phyloP scores from a whole-genome alignment of 2,888 invertebrate genomes.

The Sesia bembeciformis region DNA sequence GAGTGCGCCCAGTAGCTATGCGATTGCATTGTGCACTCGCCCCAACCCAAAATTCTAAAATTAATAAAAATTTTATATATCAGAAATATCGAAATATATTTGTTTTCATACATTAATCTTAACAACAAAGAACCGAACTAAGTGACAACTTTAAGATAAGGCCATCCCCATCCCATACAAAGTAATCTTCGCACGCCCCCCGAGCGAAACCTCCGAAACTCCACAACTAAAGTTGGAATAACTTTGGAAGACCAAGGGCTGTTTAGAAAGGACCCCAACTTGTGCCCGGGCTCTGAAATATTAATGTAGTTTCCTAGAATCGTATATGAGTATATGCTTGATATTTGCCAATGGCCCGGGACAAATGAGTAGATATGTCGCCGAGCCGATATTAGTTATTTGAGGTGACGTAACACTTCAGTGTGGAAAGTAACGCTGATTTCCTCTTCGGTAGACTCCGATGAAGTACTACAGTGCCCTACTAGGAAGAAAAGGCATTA shows the following conservation, averaged over 20 bases:
- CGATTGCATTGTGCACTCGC: no score
- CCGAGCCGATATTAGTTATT: no score
- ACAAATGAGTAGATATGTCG: not conserved
- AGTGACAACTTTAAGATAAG: conserved; percentile 51
- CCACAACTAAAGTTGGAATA: conserved; percentile 62
- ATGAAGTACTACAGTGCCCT: no score
- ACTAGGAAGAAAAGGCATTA: no score
- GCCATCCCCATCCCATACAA: conserved; percentile 38
- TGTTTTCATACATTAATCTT: no score
- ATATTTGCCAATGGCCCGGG: conserved; percentile 26
- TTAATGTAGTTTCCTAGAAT: conserved; percentile 72
- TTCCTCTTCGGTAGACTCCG: no score
- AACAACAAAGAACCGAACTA: conserved; percentile 21
- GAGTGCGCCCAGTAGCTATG: no score
- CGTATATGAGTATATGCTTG: conserved; percentile 58
- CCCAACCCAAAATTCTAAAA: no score
- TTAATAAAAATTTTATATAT: no score
- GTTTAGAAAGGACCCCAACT: conserved; percentile 72
- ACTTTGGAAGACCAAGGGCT: conserved; percentile 74
- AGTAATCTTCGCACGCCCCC: conserved; percentile 64
- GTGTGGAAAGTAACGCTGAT: no score
- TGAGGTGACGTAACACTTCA: no score
- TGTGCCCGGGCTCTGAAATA: conserved; percentile 59
- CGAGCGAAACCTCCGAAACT: conserved; percentile 44
- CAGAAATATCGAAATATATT: no score